Evolutionary conservation across 2,113 vertebrate genomes (phyloP), one percentile per base, ranked within the genome.

Genomic region (Gorsachius goisagi): DNA sequence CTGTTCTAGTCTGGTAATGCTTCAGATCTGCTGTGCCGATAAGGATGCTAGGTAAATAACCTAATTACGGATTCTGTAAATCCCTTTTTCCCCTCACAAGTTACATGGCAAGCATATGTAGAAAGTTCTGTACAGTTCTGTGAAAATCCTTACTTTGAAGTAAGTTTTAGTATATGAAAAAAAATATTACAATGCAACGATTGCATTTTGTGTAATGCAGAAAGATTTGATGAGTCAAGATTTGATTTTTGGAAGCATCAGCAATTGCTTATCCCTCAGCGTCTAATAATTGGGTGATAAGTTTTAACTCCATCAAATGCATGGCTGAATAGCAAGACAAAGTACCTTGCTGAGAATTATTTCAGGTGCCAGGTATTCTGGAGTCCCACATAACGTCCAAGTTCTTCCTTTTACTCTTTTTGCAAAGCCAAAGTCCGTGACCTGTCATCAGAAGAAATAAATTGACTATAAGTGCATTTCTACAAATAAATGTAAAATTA

Each of bases 401-500:
- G 99, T 99, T 98, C 99, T 99, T 92, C 99, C 99, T 98, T 99
- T 99, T 98, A 99, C 99, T 98, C 99, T 99, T 98, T 99, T 99
- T 97, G 99, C 99, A 98, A 99, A 99, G 63, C 99, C 99, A 60
- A 99, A 99, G 97, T 99, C 99, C 97, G 99, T 99, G 95, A 99
- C 99, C 99, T 99, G 94, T 23, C 74, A 89, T 71, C 2, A 72
- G 73, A 83, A 96, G 39, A 81, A 80, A 94, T 52, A 88, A 75
- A 83, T 5, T 62, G 45, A 44, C 24, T 59, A 4, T 64, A 49
- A 96, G 41, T 52, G 67, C 75, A 72, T 11, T 75, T 78, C 21
- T 66, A 17, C 5, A 30, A 33, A 23, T 15, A 95, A 63, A 85
- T 18, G 68, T 69, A 82, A 92, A 90, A 49, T 63, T 59, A 85